Evolutionary conservation across 2,888 invertebrate species (phyloP), one percentile per base, ranked within the genome.

Genomic region (Pycnomerus fuliginosus): DNA sequence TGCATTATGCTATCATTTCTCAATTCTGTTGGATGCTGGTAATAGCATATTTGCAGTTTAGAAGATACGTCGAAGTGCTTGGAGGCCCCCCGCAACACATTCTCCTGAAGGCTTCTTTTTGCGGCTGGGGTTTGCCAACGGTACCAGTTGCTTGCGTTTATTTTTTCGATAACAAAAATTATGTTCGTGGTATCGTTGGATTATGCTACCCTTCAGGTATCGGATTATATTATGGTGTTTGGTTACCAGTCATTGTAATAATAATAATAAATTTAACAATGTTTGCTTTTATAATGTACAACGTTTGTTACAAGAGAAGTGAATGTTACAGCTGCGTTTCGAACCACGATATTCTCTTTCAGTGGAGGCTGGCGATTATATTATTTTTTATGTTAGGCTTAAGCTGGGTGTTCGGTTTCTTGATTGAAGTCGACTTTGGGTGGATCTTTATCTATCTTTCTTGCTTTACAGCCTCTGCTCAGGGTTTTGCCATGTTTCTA

Each of bases 11-110:
- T 5, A 76, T 84, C 16, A 62, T 85, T 8, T 77, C 82, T 0
- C 81, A 84, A 2, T 85, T 85, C 62, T 79, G 80, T 56, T 86
- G 85, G 86, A 85, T 85, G 83, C 65, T 85, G 25, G 80, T 85
- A 2, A 83, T 84, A 31, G 85, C 83, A 2, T 74, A 82, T 1
- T 61, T 85, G 23, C 84, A 85, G 34, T 85, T 85, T 58, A 74
- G 82, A 38, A 73, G 82, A 28, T 65, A 84, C 52, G 85, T 85
- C 10, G 74, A 80, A 56, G 82, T 84, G 2, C 75, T 84, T 30
- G 77, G 79, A 1, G 74, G 79, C 22, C 78, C 76, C 11, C 74
- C 77, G n/a, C 65, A 65, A 38, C 58, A 58, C 32, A 48, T 66
- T 20, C 33, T 67, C 80, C 60, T 82, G 31, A 79, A 83, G 58